Percentiles rank a stretch among this genome's conserved stretches.
Evolutionary conservation across 2,888 invertebrate genomes (phyloP).

Genomic region (Ectemnius continuus): DNA sequence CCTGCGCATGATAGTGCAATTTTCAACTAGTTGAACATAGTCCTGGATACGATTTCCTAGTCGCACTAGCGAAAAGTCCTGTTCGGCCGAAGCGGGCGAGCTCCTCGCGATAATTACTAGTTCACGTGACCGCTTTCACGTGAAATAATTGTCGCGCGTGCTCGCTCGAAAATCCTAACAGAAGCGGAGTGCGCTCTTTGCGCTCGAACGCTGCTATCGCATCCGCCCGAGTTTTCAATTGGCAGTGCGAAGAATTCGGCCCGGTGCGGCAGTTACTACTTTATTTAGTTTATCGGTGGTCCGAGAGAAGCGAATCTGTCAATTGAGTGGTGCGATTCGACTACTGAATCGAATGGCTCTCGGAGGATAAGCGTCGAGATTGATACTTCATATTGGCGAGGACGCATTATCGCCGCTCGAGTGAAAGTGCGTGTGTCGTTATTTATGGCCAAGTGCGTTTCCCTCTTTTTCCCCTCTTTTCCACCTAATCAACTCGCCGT

Average conservation of each 20-base stretch:
- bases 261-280: too few species aligned
- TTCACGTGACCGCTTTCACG: conserved; percentile 7
- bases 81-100: too few species aligned
- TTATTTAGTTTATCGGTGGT: too few species aligned
- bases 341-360: not conserved
- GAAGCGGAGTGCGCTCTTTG: not conserved
- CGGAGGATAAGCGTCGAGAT: not conserved
- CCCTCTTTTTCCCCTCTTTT: conserved; percentile 32
- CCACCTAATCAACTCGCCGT: not conserved
- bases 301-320: too few species aligned
- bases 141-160: conserved; percentile 18
- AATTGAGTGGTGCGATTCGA: too few species aligned
- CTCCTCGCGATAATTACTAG: conserved; percentile 11
- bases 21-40: too few species aligned
- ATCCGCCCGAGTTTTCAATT: too few species aligned
- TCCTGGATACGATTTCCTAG: too few species aligned
- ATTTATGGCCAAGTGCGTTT: conserved; percentile 48
- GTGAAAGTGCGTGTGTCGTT: conserved; percentile 49
- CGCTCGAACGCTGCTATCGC: too few species aligned
- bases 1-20: too few species aligned
- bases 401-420: conserved; percentile 32
- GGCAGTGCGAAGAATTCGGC: too few species aligned
- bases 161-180: conserved; percentile 30
- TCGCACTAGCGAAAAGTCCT: too few species aligned
- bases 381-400: not conserved